Percentiles rank a stretch among this genome's conserved stretches.
phyloP scores from a whole-genome alignment of 2,113 vertebrate genomes.

The Larimichthys crocea region DNA sequence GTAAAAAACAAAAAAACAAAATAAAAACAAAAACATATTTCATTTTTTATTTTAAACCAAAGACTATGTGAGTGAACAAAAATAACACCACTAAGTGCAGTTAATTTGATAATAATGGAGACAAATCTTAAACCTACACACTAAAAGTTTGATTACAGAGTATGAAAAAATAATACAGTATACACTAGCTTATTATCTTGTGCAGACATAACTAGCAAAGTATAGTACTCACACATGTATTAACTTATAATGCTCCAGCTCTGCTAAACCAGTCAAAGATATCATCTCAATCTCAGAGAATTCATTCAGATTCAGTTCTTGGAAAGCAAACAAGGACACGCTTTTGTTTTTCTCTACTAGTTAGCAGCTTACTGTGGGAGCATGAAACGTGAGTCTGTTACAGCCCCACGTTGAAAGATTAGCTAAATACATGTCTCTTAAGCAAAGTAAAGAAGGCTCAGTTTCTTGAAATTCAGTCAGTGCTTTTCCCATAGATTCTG shows the following conservation, averaged over 20 bases:
- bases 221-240: background rate
- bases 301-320: background rate
- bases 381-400: background rate
- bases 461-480: background rate
- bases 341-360: background rate
- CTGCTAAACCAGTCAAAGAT: background rate
- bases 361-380: background rate
- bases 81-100: background rate
- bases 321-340: background rate
- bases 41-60: background rate
- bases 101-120: background rate
- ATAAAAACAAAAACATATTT: background rate
- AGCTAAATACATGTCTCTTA: background rate
- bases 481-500: background rate
- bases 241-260: background rate
- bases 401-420: background rate
- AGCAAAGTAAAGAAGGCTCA: background rate
- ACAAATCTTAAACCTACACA: background rate
- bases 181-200: background rate
- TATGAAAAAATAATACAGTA: background rate
- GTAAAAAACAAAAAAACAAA: conserved; percentile 73
- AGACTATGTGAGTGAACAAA: background rate
- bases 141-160: background rate
- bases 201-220: background rate
- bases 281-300: background rate